These are phyloP conservation scores for Morpho deidamia DNA, from an alignment of 2,888 invertebrate genomes.

Conservation along the genomic window DNA sequence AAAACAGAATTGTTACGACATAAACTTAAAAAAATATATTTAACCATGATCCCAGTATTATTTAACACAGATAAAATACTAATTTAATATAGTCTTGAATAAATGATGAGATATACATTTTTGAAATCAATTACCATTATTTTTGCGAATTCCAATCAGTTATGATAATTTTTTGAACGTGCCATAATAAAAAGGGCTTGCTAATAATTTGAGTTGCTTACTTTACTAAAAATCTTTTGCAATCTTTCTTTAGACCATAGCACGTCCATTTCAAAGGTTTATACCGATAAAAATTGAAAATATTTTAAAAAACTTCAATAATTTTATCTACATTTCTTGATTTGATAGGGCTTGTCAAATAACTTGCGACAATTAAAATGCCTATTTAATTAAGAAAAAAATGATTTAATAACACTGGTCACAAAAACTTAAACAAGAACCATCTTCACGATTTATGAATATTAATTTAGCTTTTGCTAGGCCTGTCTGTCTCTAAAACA, in stretches of 20 bases:
- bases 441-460: too few species aligned
- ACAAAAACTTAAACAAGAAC: too few species aligned
- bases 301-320: constrained; percentile 14
- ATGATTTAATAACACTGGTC: too few species aligned
- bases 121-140: constrained; percentile 3
- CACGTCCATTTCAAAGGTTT: constrained; percentile 35
- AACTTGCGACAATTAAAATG: background rate
- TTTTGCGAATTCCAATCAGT: background rate
- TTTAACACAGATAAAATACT: too few species aligned
- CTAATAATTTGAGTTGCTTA: constrained; percentile 19
- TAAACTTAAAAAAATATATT: too few species aligned
- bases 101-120: background rate
- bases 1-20: too few species aligned
- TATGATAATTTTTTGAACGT: constrained; percentile 7
- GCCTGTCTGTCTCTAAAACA: too few species aligned
- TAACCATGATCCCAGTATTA: too few species aligned
- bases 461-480: too few species aligned
- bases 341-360: background rate
- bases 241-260: constrained; percentile 40
- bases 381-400: too few species aligned
- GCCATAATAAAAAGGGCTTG: constrained; percentile 10
- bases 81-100: too few species aligned
- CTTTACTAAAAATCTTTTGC: constrained; percentile 36
- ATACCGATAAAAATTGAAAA: constrained; percentile 4
- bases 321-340: constrained; percentile 18